These are phyloP conservation scores for Oligia latruncula DNA, from an alignment of 2,888 invertebrate genomes.

Conservation along the genomic window DNA sequence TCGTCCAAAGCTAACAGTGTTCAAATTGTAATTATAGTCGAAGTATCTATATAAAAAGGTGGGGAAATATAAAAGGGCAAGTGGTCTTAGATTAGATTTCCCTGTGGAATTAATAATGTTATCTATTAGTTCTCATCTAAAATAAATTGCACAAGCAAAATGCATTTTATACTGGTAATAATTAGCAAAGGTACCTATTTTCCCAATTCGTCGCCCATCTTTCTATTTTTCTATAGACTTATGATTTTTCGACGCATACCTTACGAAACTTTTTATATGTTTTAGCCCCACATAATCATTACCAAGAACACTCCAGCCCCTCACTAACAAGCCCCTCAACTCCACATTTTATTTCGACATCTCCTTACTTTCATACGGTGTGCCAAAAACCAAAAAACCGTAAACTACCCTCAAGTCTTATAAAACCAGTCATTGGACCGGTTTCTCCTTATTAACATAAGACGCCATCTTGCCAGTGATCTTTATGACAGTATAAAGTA, in stretches of 20 bases:
- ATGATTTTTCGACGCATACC: neutral
- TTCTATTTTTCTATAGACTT: neutral
- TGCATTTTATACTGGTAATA: neutral
- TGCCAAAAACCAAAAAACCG: slow-evolving; percentile 36
- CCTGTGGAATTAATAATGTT: neutral
- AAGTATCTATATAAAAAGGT: no score
- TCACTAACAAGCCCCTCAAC: slow-evolving; percentile 34
- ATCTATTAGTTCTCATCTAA: no score
- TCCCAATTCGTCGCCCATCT: neutral
- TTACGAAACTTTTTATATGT: neutral
- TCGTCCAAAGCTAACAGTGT: neutral
- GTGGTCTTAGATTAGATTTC: neutral
- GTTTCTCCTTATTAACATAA: slow-evolving; percentile 53
- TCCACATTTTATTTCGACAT: slow-evolving; percentile 40
- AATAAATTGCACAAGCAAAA: neutral
- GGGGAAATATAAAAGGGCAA: no score
- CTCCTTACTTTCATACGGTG: slow-evolving; percentile 4
- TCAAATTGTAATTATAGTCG: no score
- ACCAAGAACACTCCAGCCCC: neutral
- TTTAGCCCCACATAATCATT: neutral
- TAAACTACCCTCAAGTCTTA: slow-evolving; percentile 38
- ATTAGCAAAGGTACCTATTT: neutral
- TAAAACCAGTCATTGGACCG: slow-evolving; percentile 14
- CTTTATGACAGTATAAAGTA: slow-evolving; percentile 51
- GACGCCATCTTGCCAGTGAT: slow-evolving; percentile 25